Base-by-base conservation (phyloP, 2,888 invertebrate genomes). In the Harpagoxenus sublaevis region DNA sequence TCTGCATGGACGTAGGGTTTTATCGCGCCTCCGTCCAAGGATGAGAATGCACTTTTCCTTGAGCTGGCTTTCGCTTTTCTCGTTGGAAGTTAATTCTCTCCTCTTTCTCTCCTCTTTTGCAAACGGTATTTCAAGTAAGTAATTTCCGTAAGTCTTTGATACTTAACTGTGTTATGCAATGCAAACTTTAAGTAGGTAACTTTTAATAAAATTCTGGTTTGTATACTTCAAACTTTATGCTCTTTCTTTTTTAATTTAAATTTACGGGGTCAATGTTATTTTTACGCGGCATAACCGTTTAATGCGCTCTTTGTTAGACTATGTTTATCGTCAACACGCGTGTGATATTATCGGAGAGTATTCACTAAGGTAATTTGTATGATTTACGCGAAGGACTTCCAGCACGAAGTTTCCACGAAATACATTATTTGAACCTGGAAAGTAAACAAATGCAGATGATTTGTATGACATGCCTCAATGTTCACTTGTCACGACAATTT, bases 1-100 rank as follows among this genome's bases (percentile, higher is more conserved):
- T 82, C 84, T 84, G 23, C 23, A 23, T 23, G 87, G 86, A 78
- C 89, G 79, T 68, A 62, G 81, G 0, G 87, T 88, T 86, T 87
- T 83, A 88, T 86, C 87, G 84, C 42, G 39, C 53, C 84, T 73
- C 81, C 87, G 60, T 68, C 55, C 75, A 51, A 60, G 51, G 18
- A 53, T 60, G 63, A 83, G 79, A 68, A 86, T 84, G 63, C 73
- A 82, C 53, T 60, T 66, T 73, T 66, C 75, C 62, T 66, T 60
- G 57, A 79, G 71, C 78, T 31, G 84, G 68, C 83, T 85, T 53
- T 62, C 83, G 45, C 65, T 89, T 83, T 77, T 65, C 75, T 77
- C 63, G 18, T 28, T n/a, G 6, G 10, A 65, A 42, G 28, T 77
- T 77, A 77, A 65, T 77, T 53, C 18, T 39, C 51, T 63, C 23